These are phyloP conservation scores for Physella acuta DNA, from an alignment of 1,140 invertebrate genomes.

Conservation along the genomic window DNA sequence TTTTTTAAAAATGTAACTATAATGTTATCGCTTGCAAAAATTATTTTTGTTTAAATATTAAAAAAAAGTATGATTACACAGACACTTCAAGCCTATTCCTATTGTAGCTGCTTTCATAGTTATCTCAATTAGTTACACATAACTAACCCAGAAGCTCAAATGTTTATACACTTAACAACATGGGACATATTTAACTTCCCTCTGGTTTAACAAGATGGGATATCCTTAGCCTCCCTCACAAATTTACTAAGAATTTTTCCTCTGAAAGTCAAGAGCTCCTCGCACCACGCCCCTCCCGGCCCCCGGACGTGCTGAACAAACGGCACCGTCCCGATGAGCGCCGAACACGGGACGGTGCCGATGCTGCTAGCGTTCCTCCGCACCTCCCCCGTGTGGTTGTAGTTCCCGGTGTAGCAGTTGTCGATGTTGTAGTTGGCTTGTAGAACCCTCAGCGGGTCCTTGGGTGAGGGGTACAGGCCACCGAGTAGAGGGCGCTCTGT, in stretches of 20 bases:
- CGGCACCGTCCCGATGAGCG: background rate
- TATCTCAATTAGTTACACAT: no score
- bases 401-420: constrained; percentile 26
- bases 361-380: background rate
- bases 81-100: no score
- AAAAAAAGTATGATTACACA: no score
- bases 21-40: no score
- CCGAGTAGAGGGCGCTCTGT: constrained; percentile 27
- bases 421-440: constrained; percentile 21
- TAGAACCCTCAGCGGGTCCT: constrained; percentile 20
- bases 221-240: background rate
- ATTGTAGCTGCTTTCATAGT: no score
- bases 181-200: background rate
- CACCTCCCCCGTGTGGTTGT: constrained; percentile 26
- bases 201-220: constrained; percentile 8
- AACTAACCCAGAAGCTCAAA: no score
- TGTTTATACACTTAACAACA: no score
- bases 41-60: no score
- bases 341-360: constrained; percentile 2
- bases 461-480: constrained; percentile 28
- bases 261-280: constrained; percentile 9
- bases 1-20: no score
- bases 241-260: background rate
- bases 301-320: constrained; percentile 17
- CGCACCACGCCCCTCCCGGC: constrained; percentile 17